These are phyloP conservation scores for Chelon auratus DNA, from an alignment of 2,797 vertebrate genomes.

Conservation along the genomic window DNA sequence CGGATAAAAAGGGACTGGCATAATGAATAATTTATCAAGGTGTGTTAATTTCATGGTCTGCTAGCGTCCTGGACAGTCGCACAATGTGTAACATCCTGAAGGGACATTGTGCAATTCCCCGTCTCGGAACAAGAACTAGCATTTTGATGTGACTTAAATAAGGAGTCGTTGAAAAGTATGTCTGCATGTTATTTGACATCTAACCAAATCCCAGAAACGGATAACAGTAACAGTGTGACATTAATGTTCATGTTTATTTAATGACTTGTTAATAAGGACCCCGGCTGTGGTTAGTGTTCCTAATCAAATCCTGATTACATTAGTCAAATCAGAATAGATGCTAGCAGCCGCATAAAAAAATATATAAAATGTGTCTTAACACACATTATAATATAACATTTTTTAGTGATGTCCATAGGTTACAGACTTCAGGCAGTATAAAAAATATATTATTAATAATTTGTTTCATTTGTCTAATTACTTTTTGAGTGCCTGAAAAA, in stretches of 20 bases:
- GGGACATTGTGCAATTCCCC: slow-evolving; percentile 40
- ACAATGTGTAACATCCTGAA: slow-evolving; percentile 46
- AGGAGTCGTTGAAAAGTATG: slow-evolving; percentile 18
- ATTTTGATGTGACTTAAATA: slow-evolving; percentile 28
- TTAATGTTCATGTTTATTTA: slow-evolving; percentile 70
- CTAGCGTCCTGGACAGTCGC: slow-evolving; percentile 63
- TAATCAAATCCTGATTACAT: slow-evolving; percentile 68
- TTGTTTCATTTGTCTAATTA: too few species aligned
- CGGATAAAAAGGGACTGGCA: slow-evolving; percentile 71
- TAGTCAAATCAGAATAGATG: slow-evolving; percentile 57
- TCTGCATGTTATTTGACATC: slow-evolving; percentile 14
- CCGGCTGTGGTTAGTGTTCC: slow-evolving; percentile 46
- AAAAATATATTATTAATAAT: too few species aligned
- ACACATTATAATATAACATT: too few species aligned
- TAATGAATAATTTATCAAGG: slow-evolving; percentile 80
- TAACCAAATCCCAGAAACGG: slow-evolving; percentile 17
- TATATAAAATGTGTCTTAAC: too few species aligned
- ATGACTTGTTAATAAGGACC: slow-evolving; percentile 51
- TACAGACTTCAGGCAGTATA: too few species aligned
- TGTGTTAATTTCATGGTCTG: slow-evolving; percentile 78
- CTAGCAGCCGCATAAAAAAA: slow-evolving; percentile 10
- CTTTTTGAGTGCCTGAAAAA: too few species aligned
- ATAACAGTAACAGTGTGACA: slow-evolving; percentile 40
- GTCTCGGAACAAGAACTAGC: slow-evolving; percentile 15
- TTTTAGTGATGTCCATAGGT: too few species aligned